Evolutionary conservation across 2,113 vertebrate species (phyloP), one percentile per base, ranked within the genome.

Genomic region (Camelus bactrianus): DNA sequence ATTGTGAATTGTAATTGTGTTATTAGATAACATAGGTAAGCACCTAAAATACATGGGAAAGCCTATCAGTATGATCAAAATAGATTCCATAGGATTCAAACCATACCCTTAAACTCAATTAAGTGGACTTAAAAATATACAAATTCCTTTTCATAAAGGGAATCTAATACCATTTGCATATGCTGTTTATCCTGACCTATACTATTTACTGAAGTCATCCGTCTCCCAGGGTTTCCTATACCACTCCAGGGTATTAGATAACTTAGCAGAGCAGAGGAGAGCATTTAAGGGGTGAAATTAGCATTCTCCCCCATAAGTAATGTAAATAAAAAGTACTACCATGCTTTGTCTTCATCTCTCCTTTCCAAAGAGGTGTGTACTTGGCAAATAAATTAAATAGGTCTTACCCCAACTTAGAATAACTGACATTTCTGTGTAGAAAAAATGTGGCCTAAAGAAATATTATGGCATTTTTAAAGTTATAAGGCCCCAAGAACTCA

Each of bases 341-440:
- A 76, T 75, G 28, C 17, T 91, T 89, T 81, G 83, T 60, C 48
- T 76, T 46, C 70, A 75, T 81, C 12, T 86, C 7, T 76, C 42
- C 81, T 93, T 82, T 96, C 26, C 32, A 92, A 79, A 92, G 30
- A 62, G 16, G 6, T 81, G 22, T 86, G 30, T 50, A 87, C 19
- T 92, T 95, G 38, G 54, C 19, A 96, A 89, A 89, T 72, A 90
- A 89, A 85, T 92, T 81, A 95, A 92, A 82, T 75, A 93, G 95
- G n/a, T 8, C 30, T 91, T 70, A 93, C 20, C 35, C 5, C 26
- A 75, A 76, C 26, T 94, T 82, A 85, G 50, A 85, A 85, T 91
- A 92, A 89, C 14, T 76, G 90, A 69, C 54, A 95, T 89, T 8
- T 95, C 56, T 72, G 76, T 35, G 52, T 11, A 77, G 26, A 92